These are phyloP conservation scores for Xiphophorus couchianus DNA, from an alignment of 2,113 vertebrate species.

Conservation along the genomic window DNA sequence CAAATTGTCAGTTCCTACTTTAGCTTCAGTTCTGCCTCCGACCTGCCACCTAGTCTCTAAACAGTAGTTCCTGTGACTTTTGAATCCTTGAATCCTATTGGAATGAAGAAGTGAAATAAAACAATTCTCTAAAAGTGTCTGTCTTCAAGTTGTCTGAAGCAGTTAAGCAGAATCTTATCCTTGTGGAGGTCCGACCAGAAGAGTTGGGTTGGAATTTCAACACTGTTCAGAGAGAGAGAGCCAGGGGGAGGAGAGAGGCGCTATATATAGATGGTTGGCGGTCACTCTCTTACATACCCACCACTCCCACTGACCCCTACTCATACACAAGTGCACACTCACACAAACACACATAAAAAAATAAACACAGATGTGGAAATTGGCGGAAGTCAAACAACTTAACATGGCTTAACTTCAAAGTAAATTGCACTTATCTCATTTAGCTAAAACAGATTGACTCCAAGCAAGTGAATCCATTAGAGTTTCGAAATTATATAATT, in stretches of 20 bases:
- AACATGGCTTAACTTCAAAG: slow-evolving; percentile 29
- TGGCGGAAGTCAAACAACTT: slow-evolving; percentile 18
- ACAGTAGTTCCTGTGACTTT: slow-evolving; percentile 33
- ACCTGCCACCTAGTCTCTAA: slow-evolving; percentile 16
- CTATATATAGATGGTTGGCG: slow-evolving; percentile 94
- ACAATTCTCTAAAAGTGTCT: slow-evolving; percentile 29
- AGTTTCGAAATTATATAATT: slow-evolving; percentile 23
- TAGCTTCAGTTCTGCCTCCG: slow-evolving; percentile 27
- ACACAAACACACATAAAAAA: slow-evolving; percentile 18
- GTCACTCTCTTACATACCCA: slow-evolving; percentile 89
- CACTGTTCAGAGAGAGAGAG: slow-evolving; percentile 84
- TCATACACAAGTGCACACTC: slow-evolving; percentile 55
- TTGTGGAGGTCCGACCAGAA: slow-evolving; percentile 76
- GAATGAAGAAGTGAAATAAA: slow-evolving; percentile 27
- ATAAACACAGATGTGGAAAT: slow-evolving; percentile 14
- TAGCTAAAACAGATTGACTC: slow-evolving; percentile 12
- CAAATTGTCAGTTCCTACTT: slow-evolving; percentile 52
- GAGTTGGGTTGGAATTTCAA: slow-evolving; percentile 89
- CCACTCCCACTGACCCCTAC: slow-evolving; percentile 83
- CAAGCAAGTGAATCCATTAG: slow-evolving; percentile 18
- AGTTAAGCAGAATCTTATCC: slow-evolving; percentile 64
- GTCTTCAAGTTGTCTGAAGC: slow-evolving; percentile 51
- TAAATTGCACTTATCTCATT: slow-evolving; percentile 24
- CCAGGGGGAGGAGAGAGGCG: slow-evolving; percentile 83
- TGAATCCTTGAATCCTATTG: slow-evolving; percentile 35